These are phyloP conservation scores for Bambusicola thoracicus DNA, from an alignment of 2,113 vertebrate genomes.

Conservation along the genomic window DNA sequence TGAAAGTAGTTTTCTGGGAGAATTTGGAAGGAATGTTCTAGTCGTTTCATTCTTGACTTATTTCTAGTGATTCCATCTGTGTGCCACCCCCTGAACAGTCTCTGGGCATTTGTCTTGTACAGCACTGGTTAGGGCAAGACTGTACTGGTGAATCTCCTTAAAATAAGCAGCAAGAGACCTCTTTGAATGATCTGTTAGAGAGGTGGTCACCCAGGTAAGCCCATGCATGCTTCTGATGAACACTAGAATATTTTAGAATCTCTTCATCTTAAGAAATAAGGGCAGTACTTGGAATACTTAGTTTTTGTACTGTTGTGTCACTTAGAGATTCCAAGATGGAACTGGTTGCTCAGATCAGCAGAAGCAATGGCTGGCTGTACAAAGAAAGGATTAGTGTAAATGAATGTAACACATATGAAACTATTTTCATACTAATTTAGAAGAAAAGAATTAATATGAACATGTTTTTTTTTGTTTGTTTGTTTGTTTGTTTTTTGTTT, in stretches of 20 bases:
- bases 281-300: neutral
- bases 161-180: neutral
- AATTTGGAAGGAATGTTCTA: neutral
- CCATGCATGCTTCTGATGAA: neutral
- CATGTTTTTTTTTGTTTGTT: neutral
- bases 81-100: neutral
- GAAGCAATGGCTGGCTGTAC: neutral
- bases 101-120: neutral
- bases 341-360: neutral
- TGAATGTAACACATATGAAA: neutral
- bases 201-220: neutral
- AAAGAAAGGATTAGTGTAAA: neutral
- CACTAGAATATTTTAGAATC: neutral
- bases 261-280: neutral
- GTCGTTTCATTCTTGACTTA: neutral
- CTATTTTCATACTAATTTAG: neutral
- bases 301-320: neutral
- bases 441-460: neutral
- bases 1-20: neutral
- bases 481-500: no score
- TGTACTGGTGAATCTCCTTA: neutral
- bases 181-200: neutral
- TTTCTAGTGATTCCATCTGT: neutral
- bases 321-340: neutral
- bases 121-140: rapidly evolving